Percentiles rank a stretch among this genome's conserved stretches.
Conservation (phyloP, 2,797 vertebrate species). For the Apogon talboti region DNA sequence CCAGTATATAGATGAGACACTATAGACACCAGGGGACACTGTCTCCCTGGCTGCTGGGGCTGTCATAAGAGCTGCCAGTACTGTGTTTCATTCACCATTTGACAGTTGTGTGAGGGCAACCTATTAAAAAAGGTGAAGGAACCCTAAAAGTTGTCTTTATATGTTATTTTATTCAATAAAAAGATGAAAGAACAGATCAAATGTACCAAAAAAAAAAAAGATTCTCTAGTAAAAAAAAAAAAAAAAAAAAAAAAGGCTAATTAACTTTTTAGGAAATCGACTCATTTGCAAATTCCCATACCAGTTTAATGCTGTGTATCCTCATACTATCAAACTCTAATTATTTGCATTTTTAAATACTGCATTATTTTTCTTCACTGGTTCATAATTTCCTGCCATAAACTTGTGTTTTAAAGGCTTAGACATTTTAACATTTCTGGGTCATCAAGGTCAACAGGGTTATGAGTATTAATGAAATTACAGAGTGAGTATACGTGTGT, state of each 20-base stretch:
- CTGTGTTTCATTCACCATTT: constrained; percentile 29
- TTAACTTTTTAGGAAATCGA: constrained; percentile 11
- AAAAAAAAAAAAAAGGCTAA: background rate
- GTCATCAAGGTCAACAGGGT: too few relatives aligned
- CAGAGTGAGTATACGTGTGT: too few relatives aligned
- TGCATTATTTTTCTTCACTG: too few relatives aligned
- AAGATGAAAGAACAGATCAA: background rate
- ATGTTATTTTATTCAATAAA: background rate
- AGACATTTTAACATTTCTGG: too few relatives aligned
- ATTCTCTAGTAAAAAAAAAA: background rate
- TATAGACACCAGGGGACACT: constrained; percentile 86
- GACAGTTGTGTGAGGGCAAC: constrained; percentile 8
- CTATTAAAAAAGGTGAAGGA: background rate
- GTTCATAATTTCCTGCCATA: too few relatives aligned
- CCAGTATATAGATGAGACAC: constrained; percentile 56
- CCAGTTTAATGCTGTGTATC: background rate
- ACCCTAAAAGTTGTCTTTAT: background rate
- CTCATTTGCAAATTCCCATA: background rate
- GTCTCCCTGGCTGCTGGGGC: constrained; percentile 75
- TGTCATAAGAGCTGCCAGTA: constrained; percentile 40
- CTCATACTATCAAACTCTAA: background rate
- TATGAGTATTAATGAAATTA: too few relatives aligned
- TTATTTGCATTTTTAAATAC: too few relatives aligned
- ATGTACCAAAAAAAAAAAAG: background rate
- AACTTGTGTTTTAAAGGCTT: too few relatives aligned